Evolutionary conservation across 2,888 invertebrate genomes (phyloP).

Genomic region (Sminthurinus aureus): DNA sequence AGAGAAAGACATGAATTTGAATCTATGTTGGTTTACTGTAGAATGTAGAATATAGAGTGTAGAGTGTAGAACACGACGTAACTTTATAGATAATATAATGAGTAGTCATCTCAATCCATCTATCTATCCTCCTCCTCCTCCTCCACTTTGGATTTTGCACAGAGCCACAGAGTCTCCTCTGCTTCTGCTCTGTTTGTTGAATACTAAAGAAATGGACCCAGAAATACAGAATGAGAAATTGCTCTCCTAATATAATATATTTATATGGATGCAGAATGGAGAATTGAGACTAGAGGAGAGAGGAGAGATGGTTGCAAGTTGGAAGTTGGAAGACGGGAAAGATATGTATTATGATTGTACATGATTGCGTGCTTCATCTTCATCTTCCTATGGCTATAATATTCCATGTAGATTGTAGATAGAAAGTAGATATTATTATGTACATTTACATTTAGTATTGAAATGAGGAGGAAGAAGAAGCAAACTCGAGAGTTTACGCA

Average conservation of each 20-base stretch:
- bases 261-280: no score
- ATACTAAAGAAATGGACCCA: background rate
- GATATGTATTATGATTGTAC: background rate
- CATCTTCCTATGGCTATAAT: no score
- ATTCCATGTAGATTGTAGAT: no score
- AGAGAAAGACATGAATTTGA: conserved; percentile 33
- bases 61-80: conserved; percentile 24
- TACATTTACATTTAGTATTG: background rate
- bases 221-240: background rate
- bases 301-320: no score
- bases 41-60: no score
- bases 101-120: conserved; percentile 34
- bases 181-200: background rate
- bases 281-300: no score
- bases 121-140: background rate
- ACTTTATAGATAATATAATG: conserved; percentile 40
- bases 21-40: conserved; percentile 26
- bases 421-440: no score
- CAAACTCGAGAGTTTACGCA: background rate
- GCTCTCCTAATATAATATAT: background rate
- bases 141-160: background rate
- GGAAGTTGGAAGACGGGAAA: no score
- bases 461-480: background rate
- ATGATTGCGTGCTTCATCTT: background rate
- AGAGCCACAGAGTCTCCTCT: background rate